Evolutionary conservation across 1,140 invertebrate species (phyloP), one percentile per base, ranked within the genome.

Genomic region (Drosophila tani): DNA sequence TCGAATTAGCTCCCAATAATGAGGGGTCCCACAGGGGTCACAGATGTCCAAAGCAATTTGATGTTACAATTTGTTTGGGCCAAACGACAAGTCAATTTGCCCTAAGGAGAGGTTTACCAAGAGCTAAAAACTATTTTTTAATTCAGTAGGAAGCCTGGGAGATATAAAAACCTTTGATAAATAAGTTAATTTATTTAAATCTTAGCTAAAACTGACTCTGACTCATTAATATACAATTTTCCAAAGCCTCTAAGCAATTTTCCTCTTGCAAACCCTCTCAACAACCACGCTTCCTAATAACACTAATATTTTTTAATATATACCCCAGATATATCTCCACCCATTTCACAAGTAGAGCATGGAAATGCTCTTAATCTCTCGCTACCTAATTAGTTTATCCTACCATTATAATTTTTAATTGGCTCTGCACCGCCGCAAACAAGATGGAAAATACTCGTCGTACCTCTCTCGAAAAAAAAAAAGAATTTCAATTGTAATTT

Each of bases 401-500:
- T 29, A 58, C 29, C 67, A 69, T 82, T 55, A 81, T 82, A 56
- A 78, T 69, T 83, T 83, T 88, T 88, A 83, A 83, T 87, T 83
- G 82, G 67, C 58, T 51, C 17, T 59, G 51, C 60, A 29, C 43
- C 29, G 63, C 65, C 62, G 46, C 50, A 75, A 69, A 71, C 75
- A 79, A 71, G 69, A 43, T 35, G 38, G 19, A 71, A 69, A 68
- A 53, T 24, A 14, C 19, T 21, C 2, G 17, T 21, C 2, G 17
- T 55, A 24, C 12, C 51, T 19, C 32, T 11, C 32, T 35, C 32
- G 49, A 35, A 4, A 21, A 32, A 7, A 50, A 49, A 1, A 69
- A 80, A 49, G 73, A 50, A 46, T n/a, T 88, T 77, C 84, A 69
- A 88, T 84, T 81, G 81, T 78, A 87, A 88, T 88, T 88, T 90